These are phyloP conservation scores for Ciconia maguari DNA, from an alignment of 2,113 vertebrate genomes.

Conservation along the genomic window DNA sequence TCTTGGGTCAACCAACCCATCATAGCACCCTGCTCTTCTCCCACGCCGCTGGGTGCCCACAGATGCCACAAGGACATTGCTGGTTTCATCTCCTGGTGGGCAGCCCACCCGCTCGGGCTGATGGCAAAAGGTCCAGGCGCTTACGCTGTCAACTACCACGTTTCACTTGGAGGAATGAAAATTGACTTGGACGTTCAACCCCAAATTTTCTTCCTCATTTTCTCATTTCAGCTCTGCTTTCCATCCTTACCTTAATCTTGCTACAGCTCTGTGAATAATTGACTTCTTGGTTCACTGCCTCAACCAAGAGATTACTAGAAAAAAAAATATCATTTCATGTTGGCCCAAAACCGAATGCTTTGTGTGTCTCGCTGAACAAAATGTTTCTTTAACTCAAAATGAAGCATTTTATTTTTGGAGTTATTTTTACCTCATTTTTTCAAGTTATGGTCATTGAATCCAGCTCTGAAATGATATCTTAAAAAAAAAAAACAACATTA, in stretches of 20 bases:
- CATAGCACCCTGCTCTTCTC: background rate
- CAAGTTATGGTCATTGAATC: slow-evolving; percentile 40
- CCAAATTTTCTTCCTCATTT: background rate
- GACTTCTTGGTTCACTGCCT: slow-evolving; percentile 58
- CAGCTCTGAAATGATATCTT: background rate
- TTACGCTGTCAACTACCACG: background rate
- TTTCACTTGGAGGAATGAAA: background rate
- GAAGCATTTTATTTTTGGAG: background rate
- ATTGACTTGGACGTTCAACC: background rate
- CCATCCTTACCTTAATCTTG: slow-evolving; percentile 39
- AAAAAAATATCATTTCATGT: slow-evolving; percentile 8
- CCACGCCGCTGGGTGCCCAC: fast-evolving
- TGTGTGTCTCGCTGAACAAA: background rate
- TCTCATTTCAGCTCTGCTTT: slow-evolving; percentile 22
- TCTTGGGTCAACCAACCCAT: background rate
- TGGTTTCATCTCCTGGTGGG: background rate
- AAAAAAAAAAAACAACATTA: background rate
- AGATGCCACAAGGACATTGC: background rate
- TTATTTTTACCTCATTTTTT: slow-evolving; percentile 60
- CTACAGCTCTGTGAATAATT: slow-evolving; percentile 47
- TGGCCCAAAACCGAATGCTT: slow-evolving; percentile 34
- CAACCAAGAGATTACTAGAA: slow-evolving; percentile 53
- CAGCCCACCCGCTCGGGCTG: background rate
- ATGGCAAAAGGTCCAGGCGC: fast-evolving
- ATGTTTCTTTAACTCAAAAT: slow-evolving; percentile 55